Conservation (phyloP, 2,888 invertebrate genomes). For the Cylindroiulus punctatus region DNA sequence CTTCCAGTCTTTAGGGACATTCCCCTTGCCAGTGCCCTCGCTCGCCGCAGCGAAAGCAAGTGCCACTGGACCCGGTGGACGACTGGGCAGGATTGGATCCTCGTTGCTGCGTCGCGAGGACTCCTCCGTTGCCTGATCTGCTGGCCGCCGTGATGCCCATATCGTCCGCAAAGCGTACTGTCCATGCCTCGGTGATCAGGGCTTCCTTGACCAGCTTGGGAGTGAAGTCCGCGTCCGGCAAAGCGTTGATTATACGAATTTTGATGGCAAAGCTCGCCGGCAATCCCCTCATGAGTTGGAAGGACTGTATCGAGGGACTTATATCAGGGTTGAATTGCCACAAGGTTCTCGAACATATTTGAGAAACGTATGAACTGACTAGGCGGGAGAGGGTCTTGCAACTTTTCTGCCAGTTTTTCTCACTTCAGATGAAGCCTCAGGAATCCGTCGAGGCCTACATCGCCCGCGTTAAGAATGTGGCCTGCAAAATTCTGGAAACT, state of each 20-base stretch:
- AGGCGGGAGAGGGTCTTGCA: too few relatives aligned
- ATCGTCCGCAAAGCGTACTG: not conserved
- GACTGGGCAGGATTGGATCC: too few relatives aligned
- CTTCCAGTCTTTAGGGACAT: not conserved
- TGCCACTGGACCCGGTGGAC: not conserved
- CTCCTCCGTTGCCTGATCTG: not conserved
- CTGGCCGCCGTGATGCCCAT: not conserved
- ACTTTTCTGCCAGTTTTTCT: too few relatives aligned
- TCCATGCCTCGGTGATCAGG: not conserved
- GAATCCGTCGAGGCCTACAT: too few relatives aligned
- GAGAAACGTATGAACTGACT: too few relatives aligned
- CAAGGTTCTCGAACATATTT: too few relatives aligned
- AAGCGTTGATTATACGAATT: not conserved
- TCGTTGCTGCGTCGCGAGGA: too few relatives aligned
- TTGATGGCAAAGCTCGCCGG: not conserved
- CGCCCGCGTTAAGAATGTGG: too few relatives aligned
- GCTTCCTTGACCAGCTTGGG: not conserved
- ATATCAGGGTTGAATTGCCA: too few relatives aligned
- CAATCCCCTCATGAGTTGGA: not conserved
- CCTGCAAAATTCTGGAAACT: too few relatives aligned
- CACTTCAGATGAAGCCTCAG: too few relatives aligned
- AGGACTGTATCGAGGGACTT: too few relatives aligned
- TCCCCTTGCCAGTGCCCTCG: not conserved
- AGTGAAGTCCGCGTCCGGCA: not conserved
- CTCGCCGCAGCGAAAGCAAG: not conserved